Conservation (phyloP, 2,113 vertebrate genomes). For the Perca flavescens region DNA sequence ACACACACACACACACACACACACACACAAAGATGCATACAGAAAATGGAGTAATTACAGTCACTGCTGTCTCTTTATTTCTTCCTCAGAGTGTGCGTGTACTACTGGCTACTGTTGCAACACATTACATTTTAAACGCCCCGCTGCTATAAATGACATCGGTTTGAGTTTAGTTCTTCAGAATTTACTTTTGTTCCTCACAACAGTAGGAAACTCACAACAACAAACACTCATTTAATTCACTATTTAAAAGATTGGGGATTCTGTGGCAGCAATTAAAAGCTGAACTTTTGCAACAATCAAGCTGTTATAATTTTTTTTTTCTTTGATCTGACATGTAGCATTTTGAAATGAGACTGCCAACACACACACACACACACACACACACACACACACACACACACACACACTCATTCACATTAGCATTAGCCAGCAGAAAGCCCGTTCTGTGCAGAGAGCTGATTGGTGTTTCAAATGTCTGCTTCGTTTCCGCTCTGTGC, state of each 20-base stretch:
- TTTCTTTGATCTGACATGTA: neutral
- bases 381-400: constrained; percentile 17
- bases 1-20: too few species aligned
- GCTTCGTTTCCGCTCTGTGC: constrained; percentile 33
- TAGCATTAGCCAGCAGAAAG: constrained; percentile 24
- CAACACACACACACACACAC: neutral
- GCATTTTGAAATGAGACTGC: neutral
- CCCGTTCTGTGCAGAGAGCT: constrained; percentile 22
- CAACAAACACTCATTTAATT: too few species aligned
- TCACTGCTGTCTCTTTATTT: too few species aligned
- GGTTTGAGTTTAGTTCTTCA: too few species aligned
- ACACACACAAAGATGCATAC: too few species aligned
- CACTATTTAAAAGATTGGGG: neutral
- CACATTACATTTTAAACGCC: too few species aligned
- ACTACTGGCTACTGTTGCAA: too few species aligned
- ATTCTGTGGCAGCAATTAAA: neutral
- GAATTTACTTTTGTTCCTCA: too few species aligned
- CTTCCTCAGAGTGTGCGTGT: too few species aligned
- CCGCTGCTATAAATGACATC: too few species aligned
- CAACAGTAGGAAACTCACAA: too few species aligned
- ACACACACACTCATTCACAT: neutral
- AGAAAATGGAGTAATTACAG: too few species aligned
- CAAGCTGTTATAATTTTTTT: neutral
- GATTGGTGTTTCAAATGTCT: constrained; percentile 61
- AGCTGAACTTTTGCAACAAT: neutral